phyloP scores from a whole-genome alignment of 2,888 invertebrate genomes.

The Gari tellinella region DNA sequence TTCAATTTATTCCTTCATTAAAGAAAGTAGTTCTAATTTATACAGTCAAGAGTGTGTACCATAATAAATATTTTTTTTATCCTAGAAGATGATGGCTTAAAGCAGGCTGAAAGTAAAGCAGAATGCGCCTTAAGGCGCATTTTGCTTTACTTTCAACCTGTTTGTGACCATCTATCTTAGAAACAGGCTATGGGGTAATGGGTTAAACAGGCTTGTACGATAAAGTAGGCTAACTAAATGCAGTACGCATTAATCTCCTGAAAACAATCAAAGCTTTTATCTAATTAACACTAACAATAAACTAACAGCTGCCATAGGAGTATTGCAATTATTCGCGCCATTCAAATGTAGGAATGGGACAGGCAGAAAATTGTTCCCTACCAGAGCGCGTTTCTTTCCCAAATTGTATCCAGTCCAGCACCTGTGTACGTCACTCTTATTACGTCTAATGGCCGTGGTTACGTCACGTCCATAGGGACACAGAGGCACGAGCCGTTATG shows the following conservation, averaged over 20 bases:
- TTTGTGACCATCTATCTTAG: no score
- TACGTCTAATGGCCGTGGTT: slow-evolving; percentile 29
- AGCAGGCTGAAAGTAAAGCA: no score
- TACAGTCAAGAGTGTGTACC: no score
- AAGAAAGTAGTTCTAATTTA: no score
- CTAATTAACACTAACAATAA: neutral
- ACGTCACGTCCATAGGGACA: slow-evolving; percentile 53
- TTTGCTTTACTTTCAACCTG: no score
- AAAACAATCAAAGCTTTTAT: neutral
- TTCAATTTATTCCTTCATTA: no score
- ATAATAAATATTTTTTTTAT: no score
- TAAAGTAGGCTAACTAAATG: no score
- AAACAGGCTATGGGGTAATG: no score
- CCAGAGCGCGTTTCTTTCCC: neutral
- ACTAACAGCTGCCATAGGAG: neutral
- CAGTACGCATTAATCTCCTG: neutral
- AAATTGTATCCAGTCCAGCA: slow-evolving; percentile 24
- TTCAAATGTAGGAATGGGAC: neutral
- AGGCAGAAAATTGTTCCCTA: neutral
- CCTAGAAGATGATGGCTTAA: no score
- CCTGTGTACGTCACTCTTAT: slow-evolving; percentile 53
- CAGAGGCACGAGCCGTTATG: slow-evolving; percentile 52
- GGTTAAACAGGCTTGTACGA: no score
- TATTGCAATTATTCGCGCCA: neutral
- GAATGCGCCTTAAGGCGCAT: no score